A percentile compares a stretch with the other conserved stretches of the same genome.
Conservation (phyloP, 2,797 vertebrate species). For the Platalea minor region DNA sequence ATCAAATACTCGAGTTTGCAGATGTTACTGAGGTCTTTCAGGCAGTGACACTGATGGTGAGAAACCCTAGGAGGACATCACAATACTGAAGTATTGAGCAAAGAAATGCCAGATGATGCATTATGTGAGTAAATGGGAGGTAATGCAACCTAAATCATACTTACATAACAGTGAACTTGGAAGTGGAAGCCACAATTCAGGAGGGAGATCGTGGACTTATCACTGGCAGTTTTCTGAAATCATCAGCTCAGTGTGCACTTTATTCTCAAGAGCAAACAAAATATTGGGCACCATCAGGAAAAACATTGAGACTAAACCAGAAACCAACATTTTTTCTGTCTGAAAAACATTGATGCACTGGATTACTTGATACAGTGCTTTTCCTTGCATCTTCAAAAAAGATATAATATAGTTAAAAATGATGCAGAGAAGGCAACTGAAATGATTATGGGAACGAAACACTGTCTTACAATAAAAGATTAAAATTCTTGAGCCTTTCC, state of each 20-base stretch:
- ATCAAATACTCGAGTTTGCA: background rate
- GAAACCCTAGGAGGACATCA: background rate
- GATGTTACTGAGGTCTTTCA: background rate
- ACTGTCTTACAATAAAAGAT: background rate
- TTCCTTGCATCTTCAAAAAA: background rate
- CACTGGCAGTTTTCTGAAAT: background rate
- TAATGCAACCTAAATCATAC: background rate
- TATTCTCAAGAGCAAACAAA: background rate
- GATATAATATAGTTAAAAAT: background rate
- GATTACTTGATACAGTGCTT: background rate
- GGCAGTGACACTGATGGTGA: background rate
- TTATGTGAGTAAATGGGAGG: background rate
- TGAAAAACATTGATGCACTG: background rate
- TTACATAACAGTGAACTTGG: background rate
- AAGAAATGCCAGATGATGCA: background rate
- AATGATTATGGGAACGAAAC: background rate
- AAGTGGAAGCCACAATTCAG: background rate
- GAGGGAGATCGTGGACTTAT: background rate
- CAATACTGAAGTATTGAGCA: background rate
- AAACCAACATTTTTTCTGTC: background rate
- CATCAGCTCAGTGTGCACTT: background rate
- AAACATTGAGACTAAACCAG: background rate
- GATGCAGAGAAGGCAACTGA: background rate
- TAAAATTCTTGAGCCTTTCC: background rate
- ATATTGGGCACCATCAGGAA: background rate